phyloP scores from a whole-genome alignment of 2,113 vertebrate genomes.

The Chaetodon trifascialis region DNA sequence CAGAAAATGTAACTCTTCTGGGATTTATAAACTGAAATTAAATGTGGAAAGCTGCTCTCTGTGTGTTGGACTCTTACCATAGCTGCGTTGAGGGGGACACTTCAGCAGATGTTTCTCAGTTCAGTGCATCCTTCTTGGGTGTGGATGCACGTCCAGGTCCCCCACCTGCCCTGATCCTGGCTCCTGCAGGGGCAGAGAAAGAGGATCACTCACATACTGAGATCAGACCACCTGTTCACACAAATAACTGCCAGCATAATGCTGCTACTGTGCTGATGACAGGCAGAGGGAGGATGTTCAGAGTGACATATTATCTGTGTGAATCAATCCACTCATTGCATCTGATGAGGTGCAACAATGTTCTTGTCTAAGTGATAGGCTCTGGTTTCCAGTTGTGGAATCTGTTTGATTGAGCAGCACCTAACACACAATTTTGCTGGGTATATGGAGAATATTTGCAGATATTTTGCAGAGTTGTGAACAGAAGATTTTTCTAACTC shows the following conservation, averaged over 20 bases:
- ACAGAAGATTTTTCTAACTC: background rate
- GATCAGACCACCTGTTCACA: slow-evolving; percentile 81
- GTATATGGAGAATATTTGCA: background rate
- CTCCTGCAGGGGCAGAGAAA: slow-evolving; percentile 80
- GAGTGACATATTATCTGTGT: background rate
- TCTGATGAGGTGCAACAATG: background rate
- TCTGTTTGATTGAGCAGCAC: slow-evolving; percentile 11
- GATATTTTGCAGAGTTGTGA: slow-evolving; percentile 3
- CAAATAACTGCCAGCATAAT: slow-evolving; percentile 71
- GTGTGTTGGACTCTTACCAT: slow-evolving; percentile 80
- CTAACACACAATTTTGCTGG: background rate
- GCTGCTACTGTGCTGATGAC: slow-evolving; percentile 38
- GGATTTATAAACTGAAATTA: slow-evolving; percentile 26
- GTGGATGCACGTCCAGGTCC: slow-evolving; percentile 72
- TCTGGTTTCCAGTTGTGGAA: background rate
- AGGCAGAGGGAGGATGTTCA: slow-evolving; percentile 23
- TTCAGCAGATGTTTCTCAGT: slow-evolving; percentile 80
- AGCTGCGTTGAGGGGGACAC: slow-evolving; percentile 55
- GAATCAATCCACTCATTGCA: background rate
- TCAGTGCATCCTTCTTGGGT: slow-evolving; percentile 75
- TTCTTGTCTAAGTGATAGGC: background rate
- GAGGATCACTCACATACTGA: slow-evolving; percentile 78
- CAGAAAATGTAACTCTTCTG: slow-evolving; percentile 27
- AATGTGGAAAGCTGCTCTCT: slow-evolving; percentile 7
- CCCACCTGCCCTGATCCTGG: slow-evolving; percentile 76